Evolutionary conservation across 2,113 vertebrate genomes (phyloP).

Genomic region (Aramus guarauna): DNA sequence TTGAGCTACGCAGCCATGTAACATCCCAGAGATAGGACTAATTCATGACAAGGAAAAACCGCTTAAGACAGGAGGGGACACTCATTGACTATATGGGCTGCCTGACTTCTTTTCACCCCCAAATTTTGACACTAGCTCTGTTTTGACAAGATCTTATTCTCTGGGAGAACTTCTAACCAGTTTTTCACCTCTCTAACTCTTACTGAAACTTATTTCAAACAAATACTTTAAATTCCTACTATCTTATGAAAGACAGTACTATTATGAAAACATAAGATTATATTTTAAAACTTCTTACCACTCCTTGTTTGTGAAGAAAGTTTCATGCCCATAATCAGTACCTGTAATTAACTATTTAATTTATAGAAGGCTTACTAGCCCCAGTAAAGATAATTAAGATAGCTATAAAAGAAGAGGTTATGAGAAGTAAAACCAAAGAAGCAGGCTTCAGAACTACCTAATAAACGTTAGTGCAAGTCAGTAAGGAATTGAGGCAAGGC

Average conservation of each 20-base stretch:
- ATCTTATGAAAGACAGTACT: accelerated
- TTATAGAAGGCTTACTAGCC: background rate
- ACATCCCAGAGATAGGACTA: constrained; percentile 47
- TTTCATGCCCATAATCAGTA: background rate
- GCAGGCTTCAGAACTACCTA: background rate
- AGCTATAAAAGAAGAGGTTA: background rate
- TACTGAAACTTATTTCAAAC: background rate
- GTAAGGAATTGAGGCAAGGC: background rate
- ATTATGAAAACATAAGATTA: background rate
- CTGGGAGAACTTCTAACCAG: background rate
- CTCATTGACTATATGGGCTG: background rate
- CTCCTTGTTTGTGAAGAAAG: background rate
- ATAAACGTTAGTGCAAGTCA: background rate
- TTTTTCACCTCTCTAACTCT: background rate
- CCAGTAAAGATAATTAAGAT: background rate
- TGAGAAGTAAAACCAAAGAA: background rate
- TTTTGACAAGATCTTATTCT: background rate
- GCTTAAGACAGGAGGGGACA: background rate
- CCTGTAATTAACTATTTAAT: background rate
- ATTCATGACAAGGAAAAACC: constrained; percentile 6
- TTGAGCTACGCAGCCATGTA: constrained; percentile 73
- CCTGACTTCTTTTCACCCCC: background rate
- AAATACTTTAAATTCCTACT: background rate
- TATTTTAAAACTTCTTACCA: background rate
- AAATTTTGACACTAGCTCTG: background rate